A percentile compares a stretch with the other conserved stretches of the same genome.
Conservation (phyloP, 2,888 invertebrate species). For the Oscheius onirici region DNA sequence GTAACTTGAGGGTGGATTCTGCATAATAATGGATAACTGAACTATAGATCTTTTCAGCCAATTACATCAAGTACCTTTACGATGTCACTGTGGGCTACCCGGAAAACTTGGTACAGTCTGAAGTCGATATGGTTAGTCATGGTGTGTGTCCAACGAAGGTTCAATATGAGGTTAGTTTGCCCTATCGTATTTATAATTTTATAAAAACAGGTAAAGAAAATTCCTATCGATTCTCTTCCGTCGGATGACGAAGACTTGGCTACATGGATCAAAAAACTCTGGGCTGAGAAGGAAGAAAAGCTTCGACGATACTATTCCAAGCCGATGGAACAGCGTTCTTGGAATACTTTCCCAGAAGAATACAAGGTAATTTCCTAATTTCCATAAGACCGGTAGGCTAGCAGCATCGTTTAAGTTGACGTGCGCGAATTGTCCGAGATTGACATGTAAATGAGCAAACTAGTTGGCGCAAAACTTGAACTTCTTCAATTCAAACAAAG, state of each 20-base stretch:
- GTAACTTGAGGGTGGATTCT: slow-evolving; percentile 30
- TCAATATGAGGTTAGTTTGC: slow-evolving; percentile 78
- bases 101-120: slow-evolving; percentile 81
- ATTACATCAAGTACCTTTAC: slow-evolving; percentile 82
- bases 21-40: slow-evolving; percentile 10
- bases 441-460: slow-evolving; percentile 29
- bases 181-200: not conserved
- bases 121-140: slow-evolving; percentile 78
- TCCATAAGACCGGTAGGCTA: no score
- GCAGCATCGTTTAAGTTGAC: slow-evolving; percentile 16
- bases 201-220: slow-evolving; percentile 49
- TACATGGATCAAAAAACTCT: slow-evolving; percentile 72
- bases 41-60: slow-evolving; percentile 71
- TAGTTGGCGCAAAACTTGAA: not conserved
- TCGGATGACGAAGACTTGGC: slow-evolving; percentile 67
- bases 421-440: slow-evolving; percentile 21
- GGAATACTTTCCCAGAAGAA: slow-evolving; percentile 35
- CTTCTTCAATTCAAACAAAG: not conserved
- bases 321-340: slow-evolving; percentile 38
- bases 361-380: slow-evolving; percentile 12
- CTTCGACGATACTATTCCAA: slow-evolving; percentile 59
- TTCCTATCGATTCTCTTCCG: slow-evolving; percentile 61
- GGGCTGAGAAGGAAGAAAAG: slow-evolving; percentile 72
- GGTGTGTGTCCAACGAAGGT: slow-evolving; percentile 82
- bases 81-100: slow-evolving; percentile 85